Conservation (phyloP, 2,797 vertebrate genomes). For the Cyclopterus lumpus region DNA sequence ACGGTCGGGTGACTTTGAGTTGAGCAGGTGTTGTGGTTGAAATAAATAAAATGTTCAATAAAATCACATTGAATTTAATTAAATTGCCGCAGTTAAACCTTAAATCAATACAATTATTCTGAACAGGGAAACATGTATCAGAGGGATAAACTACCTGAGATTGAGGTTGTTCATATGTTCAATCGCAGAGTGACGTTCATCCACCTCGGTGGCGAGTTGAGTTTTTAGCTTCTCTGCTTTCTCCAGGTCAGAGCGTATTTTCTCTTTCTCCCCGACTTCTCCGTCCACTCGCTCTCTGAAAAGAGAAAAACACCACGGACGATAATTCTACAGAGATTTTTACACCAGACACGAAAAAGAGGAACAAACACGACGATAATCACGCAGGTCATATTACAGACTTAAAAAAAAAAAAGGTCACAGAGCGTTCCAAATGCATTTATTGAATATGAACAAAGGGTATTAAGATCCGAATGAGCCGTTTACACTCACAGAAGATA, state of each 20-base stretch:
- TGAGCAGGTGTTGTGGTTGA: background rate
- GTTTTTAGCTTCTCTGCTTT: slow-evolving; percentile 92
- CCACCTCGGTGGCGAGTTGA: slow-evolving; percentile 92
- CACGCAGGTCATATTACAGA: background rate
- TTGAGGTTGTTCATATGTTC: slow-evolving; percentile 88
- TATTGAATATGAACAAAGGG: background rate
- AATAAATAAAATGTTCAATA: background rate
- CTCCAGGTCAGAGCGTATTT: slow-evolving; percentile 90
- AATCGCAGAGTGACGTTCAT: slow-evolving; percentile 93
- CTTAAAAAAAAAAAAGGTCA: background rate
- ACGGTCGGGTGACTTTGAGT: background rate
- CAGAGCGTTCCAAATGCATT: background rate
- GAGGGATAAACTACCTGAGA: slow-evolving; percentile 60
- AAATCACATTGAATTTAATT: background rate
- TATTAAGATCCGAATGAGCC: background rate
- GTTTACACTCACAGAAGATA: slow-evolving; percentile 89
- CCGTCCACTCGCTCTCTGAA: slow-evolving; percentile 89
- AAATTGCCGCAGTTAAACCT: background rate
- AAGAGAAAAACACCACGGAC: background rate
- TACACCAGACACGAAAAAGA: background rate
- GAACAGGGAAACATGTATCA: background rate
- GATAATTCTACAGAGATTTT: background rate
- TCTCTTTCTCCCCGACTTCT: slow-evolving; percentile 92
- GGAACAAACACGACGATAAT: background rate
- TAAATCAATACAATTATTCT: background rate